Conservation (phyloP, 2,888 invertebrate species). For the Nomada ruficornis region DNA sequence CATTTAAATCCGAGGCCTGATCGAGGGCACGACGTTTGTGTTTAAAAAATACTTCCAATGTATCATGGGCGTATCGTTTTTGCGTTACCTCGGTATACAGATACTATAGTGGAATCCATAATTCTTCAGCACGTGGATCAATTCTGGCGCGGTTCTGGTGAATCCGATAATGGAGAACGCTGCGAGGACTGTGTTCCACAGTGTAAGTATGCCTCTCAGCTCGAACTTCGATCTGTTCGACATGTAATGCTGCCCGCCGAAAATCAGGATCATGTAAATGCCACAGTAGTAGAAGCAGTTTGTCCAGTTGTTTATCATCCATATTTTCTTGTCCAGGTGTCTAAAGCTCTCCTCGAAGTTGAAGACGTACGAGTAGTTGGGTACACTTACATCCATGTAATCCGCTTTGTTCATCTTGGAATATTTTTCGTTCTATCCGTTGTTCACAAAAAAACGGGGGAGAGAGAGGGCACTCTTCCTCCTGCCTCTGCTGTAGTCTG, state of each 20-base stretch:
- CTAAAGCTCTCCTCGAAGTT: constrained; percentile 98
- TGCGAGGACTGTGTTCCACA: constrained; percentile 97
- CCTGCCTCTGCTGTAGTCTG: constrained; percentile 1
- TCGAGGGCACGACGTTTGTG: too few species aligned
- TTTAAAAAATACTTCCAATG: too few species aligned
- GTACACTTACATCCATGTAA: constrained; percentile 88
- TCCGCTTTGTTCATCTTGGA: constrained; percentile 81
- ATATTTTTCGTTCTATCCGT: not conserved
- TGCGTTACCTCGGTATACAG: constrained; percentile 93
- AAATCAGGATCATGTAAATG: constrained; percentile 96
- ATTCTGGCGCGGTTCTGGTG: constrained; percentile 96
- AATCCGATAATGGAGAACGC: constrained; percentile 98
- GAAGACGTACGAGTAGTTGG: constrained; percentile 97
- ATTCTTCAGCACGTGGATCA: constrained; percentile 93
- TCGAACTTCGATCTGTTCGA: constrained; percentile 95
- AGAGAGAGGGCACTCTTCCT: not conserved
- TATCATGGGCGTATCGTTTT: too few species aligned
- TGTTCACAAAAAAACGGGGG: not conserved
- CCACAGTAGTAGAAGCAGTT: constrained; percentile 94
- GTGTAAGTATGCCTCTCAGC: constrained; percentile 92
- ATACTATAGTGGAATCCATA: constrained; percentile 98
- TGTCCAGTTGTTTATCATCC: constrained; percentile 99
- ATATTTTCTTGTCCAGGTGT: constrained; percentile 93
- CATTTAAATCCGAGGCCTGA: too few species aligned
- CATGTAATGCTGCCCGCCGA: constrained; percentile 97